Percentiles rank a stretch among this genome's conserved stretches.
Evolutionary conservation across 2,113 vertebrate species (phyloP).

Genomic region (Microtus pennsylvanicus): DNA sequence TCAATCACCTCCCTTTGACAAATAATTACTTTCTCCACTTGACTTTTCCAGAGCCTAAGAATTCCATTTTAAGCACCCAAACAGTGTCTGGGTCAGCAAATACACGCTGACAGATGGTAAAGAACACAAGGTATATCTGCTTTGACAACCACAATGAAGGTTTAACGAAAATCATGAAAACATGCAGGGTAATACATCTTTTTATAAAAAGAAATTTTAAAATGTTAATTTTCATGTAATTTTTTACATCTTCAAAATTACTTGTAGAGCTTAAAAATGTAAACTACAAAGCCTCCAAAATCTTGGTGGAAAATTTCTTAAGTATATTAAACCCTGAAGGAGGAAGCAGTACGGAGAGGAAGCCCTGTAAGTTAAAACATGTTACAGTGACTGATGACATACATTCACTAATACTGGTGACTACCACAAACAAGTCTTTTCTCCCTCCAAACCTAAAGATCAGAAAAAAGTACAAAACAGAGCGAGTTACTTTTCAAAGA

Average conservation of each 20-base stretch:
- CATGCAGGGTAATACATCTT: slow-evolving; percentile 27
- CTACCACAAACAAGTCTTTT: neutral
- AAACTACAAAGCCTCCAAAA: neutral
- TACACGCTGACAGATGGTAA: neutral
- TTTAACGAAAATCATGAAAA: slow-evolving; percentile 9
- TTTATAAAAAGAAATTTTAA: slow-evolving; percentile 22
- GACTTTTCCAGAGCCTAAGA: slow-evolving; percentile 5
- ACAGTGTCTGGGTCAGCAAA: slow-evolving; percentile 6
- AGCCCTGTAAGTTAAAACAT: neutral
- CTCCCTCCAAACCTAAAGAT: neutral
- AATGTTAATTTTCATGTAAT: neutral
- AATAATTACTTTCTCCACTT: slow-evolving; percentile 24
- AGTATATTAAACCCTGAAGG: neutral
- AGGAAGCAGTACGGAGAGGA: neutral
- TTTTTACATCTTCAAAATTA: slow-evolving; percentile 4
- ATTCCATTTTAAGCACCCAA: slow-evolving; percentile 4
- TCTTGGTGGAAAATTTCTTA: neutral
- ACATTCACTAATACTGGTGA: neutral
- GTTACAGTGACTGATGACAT: neutral
- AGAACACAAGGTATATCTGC: neutral
- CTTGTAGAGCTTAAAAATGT: neutral
- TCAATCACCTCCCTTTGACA: neutral
- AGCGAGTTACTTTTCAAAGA: neutral
- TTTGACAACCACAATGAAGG: slow-evolving; percentile 42
- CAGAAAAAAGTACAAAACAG: neutral